Base-by-base conservation (phyloP, 2,797 vertebrate species). In the Poeciliopsis presidionis region DNA sequence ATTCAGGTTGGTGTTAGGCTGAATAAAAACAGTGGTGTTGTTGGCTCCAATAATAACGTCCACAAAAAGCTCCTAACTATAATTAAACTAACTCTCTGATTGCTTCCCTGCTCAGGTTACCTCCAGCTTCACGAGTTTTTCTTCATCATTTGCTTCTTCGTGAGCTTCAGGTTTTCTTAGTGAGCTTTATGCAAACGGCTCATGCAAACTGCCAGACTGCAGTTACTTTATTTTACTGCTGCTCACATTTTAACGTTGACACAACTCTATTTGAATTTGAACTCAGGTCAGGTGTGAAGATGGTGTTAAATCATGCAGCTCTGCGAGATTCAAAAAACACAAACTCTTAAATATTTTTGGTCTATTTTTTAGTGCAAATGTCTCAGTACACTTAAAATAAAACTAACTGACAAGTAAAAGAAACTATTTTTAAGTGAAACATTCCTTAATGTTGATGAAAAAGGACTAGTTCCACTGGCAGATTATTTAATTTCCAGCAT, bases 181-280 rank as follows among this genome's bases (percentile, higher is more conserved):
- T n/a, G n/a, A 72, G 36, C 49, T 39, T n/a, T 84, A 78, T 89
- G 87, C 87, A 91, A 93, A 93, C 59, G 22, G 75, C 1, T 28
- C 39, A 89, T 88, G 88, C 88, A 92, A 92, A 92, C 78, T 0
- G 0, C 3, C 41, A 0, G 43, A 51, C 28, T 71, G 75, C 88
- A 90, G 87, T 87, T 89, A 84, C 20, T 3, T 30, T 5, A 28
- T 70, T 74, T 73, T 61, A 55, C 2, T 74, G 75, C 33, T 51
- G 72, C 41, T 78, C 46, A 41, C 71, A 30, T 30, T 22, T 74
- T 4, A 51, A 55, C 16, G 8, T 4, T 45, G 28, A 57, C 45
- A n/a, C 0, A 1, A 41, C 22, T 74, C 11, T 22, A 41, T 39
- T 13, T 39, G 36, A 67, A 41, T 36, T n/a, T 43, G 39, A 41